Evolutionary conservation across 2,888 invertebrate species (phyloP), one percentile per base, ranked within the genome.

Genomic region (Cremastinae sp.): DNA sequence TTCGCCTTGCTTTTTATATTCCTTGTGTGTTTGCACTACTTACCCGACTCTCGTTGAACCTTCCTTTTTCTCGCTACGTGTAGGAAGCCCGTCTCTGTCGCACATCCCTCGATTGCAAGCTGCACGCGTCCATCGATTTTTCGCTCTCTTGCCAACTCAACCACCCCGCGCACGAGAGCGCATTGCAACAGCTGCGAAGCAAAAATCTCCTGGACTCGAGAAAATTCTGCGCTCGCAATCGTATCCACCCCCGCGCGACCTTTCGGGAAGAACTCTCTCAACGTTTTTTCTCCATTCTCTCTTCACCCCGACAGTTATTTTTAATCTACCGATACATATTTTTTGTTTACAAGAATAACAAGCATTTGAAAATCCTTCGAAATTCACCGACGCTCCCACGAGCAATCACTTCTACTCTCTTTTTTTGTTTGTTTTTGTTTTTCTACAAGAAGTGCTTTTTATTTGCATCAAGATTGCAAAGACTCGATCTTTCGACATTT

Each of bases 121-220:
- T 74, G 74, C 69, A 70, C 58, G 59, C 62, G 69, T 65, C 64
- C 64, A 74, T 74, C 74, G 74, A 74, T 74, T 74, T 74, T 74
- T 70, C 70, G 68, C 45, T 65, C 65, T 41, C 65, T 58, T 16
- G 28, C 36, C 49, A 38, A 28, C 12, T 2, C 56, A 47, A 49
- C 22, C 20, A 16, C 38, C 51, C 9, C 62, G 41, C 51, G 28
- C 59, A 28, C 53, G 12, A 58, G 58, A 43, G 58, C 64, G 69
- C 69, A 53, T 58, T 70, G 74, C 68, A 64, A 61, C 68, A 43
- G 68, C 69, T 59, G 64, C 51, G n/a, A 12, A 0, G 36, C 56
- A 58, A 59, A 53, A 36, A n/a, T 16, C 18, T 16, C 18, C 10
- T 7, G 9, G 7, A 49, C 9, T 14, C 68, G 47, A 45, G 54